Evolutionary conservation across 2,113 vertebrate species (phyloP).

Genomic region (Epinephelus moara): DNA sequence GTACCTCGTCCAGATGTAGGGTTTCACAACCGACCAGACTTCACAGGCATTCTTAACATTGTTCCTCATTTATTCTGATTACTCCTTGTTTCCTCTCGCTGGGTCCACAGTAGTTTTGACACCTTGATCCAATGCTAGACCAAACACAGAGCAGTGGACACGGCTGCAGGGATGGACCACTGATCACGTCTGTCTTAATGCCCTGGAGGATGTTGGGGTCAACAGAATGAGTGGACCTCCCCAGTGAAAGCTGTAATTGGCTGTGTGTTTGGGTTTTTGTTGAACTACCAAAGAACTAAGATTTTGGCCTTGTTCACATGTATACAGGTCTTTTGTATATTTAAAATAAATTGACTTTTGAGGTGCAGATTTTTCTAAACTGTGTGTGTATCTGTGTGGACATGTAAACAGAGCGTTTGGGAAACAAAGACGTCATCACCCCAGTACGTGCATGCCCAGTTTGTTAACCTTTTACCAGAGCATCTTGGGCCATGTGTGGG

Average conservation of each 20-base stretch:
- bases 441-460: no score
- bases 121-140: constrained; percentile 74
- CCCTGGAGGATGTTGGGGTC: constrained; percentile 55
- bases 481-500: no score
- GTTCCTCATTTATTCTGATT: constrained; percentile 50
- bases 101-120: constrained; percentile 58
- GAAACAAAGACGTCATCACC: no score
- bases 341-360: no score
- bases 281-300: constrained; percentile 2
- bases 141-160: constrained; percentile 66
- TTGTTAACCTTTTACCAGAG: no score
- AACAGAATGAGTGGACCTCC: background rate
- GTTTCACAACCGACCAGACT: constrained; percentile 51
- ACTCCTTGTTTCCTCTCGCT: constrained; percentile 59
- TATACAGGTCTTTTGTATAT: no score
- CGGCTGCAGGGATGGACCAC: constrained; percentile 8
- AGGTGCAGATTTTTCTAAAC: no score
- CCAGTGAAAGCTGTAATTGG: constrained; percentile 48
- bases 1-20: constrained; percentile 60
- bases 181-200: constrained; percentile 7
- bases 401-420: no score
- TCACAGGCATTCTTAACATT: constrained; percentile 72
- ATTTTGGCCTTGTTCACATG: background rate
- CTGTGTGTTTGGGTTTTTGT: constrained; percentile 50
- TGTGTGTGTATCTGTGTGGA: no score